Evolutionary conservation across 1,140 invertebrate species (phyloP), one percentile per base, ranked within the genome.

Genomic region (Cataglyphis hispanica): DNA sequence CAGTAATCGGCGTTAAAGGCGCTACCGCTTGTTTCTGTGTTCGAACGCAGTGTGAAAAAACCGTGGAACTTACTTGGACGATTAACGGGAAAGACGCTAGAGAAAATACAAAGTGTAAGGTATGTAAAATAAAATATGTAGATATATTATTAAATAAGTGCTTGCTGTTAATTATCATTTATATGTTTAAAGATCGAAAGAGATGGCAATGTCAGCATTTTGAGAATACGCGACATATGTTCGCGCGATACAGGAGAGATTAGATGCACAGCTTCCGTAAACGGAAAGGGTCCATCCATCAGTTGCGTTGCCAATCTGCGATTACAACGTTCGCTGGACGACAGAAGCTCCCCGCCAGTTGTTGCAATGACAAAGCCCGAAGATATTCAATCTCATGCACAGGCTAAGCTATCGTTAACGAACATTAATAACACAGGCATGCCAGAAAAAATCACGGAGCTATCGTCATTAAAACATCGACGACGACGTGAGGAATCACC

Each of bases 171-270:
- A 75, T 84, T 3, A 50, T 80, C 22, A 84, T 61, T 72, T 83
- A 7, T 69, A 10, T 67, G 2, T 46, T 64, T 37, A 40, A 87
- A 96, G 96, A 91, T 96, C 77, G 95, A 96, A 84, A 94, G 95
- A 84, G 92, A 95, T 67, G 95, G 94, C 37, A 94, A 95, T 85
- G 95, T 95, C 34, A 94, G 93, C 81, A 95, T 96, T 67, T 94
- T 97, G 40, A 95, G 95, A 93, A 95, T 97, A 89, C 87, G 91
- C 19, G 93, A 94, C 34, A 95, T 96, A 46, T 93, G 92, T 16
- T 92, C 95, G 50, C 91, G 93, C 16, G 96, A 96, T 87, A 95
- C 94, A n/a, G 96, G 96, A 1, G 90, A 93, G 22, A 92, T 96
- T 34, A 92, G 93, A 31, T 96, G 95, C 88, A 93, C 89, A 46